These are phyloP conservation scores for Fistularia commersonii DNA, from an alignment of 2,797 vertebrate genomes.

Conservation along the genomic window DNA sequence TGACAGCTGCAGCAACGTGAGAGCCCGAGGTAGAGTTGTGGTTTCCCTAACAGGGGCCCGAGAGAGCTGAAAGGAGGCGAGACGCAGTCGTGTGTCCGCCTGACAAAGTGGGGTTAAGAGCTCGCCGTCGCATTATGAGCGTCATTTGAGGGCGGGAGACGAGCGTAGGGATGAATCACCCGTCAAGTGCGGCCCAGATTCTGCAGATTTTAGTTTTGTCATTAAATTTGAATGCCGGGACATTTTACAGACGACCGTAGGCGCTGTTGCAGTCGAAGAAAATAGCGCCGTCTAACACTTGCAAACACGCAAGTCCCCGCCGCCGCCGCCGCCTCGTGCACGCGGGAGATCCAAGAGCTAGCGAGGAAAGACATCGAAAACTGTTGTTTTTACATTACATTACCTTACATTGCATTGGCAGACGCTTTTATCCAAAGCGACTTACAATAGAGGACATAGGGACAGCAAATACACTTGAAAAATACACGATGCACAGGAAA, in stretches of 20 bases:
- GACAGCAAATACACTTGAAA: too few relatives aligned
- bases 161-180: slow-evolving; percentile 19
- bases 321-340: too few relatives aligned
- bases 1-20: slow-evolving; percentile 62
- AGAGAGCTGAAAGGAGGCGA: slow-evolving; percentile 28
- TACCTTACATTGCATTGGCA: too few relatives aligned
- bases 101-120: slow-evolving; percentile 61
- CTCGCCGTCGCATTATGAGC: slow-evolving; percentile 49
- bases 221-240: too few relatives aligned
- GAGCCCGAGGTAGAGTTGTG: slow-evolving; percentile 27
- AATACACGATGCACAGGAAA: too few relatives aligned
- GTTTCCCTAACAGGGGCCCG: slow-evolving; percentile 29
- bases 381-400: slow-evolving; percentile 58
- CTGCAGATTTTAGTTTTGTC: slow-evolving; percentile 10
- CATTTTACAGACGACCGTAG: not conserved
- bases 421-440: too few relatives aligned
- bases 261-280: slow-evolving; percentile 7
- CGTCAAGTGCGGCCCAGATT: slow-evolving; percentile 17
- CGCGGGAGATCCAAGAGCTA: slow-evolving; percentile 47
- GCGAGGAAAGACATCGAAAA: slow-evolving; percentile 53
- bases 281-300: slow-evolving; percentile 27
- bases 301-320: slow-evolving; percentile 15
- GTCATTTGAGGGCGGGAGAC: slow-evolving; percentile 44
- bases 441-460: too few relatives aligned
- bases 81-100: slow-evolving; percentile 43